A percentile compares a stretch with the other conserved stretches of the same genome.
These are phyloP conservation scores for Myxocyprinus asiaticus DNA, from an alignment of 2,113 vertebrate species.

Conservation along the genomic window DNA sequence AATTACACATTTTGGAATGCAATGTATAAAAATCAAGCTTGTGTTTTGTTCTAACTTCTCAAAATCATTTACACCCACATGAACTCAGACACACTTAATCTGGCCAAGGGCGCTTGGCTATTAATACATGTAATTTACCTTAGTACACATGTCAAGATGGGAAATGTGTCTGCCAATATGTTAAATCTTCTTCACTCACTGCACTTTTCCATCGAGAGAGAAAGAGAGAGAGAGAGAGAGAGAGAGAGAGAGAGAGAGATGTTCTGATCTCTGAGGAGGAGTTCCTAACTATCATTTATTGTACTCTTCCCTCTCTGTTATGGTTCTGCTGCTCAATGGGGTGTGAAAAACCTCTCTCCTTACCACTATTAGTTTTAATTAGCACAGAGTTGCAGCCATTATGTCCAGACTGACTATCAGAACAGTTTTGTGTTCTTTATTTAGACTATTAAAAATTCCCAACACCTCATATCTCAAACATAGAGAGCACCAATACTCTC, in stretches of 20 bases:
- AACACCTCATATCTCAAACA: conserved; percentile 27
- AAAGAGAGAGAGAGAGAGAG: too few species aligned
- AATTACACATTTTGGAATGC: too few species aligned
- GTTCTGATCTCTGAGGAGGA: neutral
- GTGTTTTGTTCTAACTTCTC: too few species aligned
- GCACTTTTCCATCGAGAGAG: neutral
- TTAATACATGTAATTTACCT: too few species aligned
- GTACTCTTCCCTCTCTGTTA: neutral
- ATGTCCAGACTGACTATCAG: conserved; percentile 31
- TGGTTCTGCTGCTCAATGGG: neutral
- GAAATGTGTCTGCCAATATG: too few species aligned
- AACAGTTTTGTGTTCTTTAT: conserved; percentile 33
- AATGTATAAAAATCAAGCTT: too few species aligned
- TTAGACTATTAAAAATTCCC: conserved; percentile 32
- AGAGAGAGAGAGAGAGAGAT: neutral
- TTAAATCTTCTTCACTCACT: too few species aligned
- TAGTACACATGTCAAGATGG: too few species aligned
- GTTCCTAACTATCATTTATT: neutral
- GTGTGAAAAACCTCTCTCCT: conserved; percentile 39
- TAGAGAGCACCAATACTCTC: conserved; percentile 8
- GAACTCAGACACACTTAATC: too few species aligned
- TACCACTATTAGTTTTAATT: conserved; percentile 41
- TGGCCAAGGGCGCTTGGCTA: too few species aligned
- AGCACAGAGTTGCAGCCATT: conserved; percentile 29
- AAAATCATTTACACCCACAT: too few species aligned